Conservation (phyloP, 2,888 invertebrate species). For the Netelia inedita region DNA sequence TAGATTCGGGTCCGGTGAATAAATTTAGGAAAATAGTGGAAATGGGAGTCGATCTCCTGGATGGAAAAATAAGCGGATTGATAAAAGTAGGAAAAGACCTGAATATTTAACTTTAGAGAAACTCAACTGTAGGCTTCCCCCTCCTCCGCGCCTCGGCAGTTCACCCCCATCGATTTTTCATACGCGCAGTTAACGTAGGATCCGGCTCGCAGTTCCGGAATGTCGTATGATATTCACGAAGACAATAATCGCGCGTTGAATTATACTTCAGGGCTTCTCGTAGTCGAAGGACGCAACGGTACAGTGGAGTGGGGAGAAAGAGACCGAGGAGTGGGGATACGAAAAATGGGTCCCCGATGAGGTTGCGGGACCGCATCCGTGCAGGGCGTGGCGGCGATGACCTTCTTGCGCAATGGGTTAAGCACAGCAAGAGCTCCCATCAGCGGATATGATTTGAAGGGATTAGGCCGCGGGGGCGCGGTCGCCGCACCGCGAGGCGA, state of each 20-base stretch:
- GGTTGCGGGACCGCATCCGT: constrained; percentile 66
- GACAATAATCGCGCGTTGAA: constrained; percentile 27
- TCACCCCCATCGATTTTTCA: neutral
- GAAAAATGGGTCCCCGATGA: constrained; percentile 30
- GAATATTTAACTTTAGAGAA: neutral
- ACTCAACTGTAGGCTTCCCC: constrained; percentile 14
- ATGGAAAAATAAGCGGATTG: too few species aligned
- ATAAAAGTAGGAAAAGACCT: neutral
- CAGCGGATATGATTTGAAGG: constrained; percentile 83
- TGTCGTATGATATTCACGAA: constrained; percentile 24
- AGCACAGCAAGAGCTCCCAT: constrained; percentile 75
- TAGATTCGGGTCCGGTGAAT: neutral
- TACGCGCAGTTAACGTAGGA: constrained; percentile 19
- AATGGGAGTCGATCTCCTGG: too few species aligned
- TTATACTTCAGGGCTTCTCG: constrained; percentile 33
- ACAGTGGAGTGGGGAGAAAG: neutral
- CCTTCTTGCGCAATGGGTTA: constrained; percentile 83
- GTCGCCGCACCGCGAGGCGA: constrained; percentile 78
- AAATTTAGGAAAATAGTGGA: too few species aligned
- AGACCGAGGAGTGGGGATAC: neutral
- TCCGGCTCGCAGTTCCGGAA: constrained; percentile 66
- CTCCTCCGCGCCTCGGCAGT: neutral
- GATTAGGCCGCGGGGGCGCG: constrained; percentile 82
- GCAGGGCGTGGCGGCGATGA: constrained; percentile 82
- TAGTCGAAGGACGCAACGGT: constrained; percentile 59